Percentiles rank a stretch among this genome's conserved stretches.
These are phyloP conservation scores for Abscondita cerata DNA, from an alignment of 2,888 invertebrate genomes.

Conservation along the genomic window DNA sequence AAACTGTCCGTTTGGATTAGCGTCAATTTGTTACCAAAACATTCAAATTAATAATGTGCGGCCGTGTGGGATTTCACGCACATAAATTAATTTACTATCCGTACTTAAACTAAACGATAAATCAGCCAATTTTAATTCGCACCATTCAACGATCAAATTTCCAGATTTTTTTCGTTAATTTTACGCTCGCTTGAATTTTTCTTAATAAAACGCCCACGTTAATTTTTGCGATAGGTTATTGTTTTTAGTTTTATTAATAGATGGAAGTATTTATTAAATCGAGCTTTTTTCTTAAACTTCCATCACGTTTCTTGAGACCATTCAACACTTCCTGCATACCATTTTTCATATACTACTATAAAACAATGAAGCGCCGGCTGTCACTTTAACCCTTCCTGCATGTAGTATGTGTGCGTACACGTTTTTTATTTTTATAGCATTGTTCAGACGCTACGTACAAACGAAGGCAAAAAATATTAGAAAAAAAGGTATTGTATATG, in stretches of 20 bases:
- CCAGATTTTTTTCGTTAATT: conserved; percentile 1
- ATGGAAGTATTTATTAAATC: too few relatives aligned
- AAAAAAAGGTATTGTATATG: conserved; percentile 22
- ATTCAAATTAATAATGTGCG: conserved; percentile 11
- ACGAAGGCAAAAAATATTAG: conserved; percentile 16
- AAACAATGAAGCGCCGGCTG: conserved; percentile 25
- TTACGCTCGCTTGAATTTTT: background rate
- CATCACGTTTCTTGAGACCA: too few relatives aligned
- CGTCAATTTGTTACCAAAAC: conserved; percentile 2
- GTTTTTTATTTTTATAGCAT: conserved; percentile 10
- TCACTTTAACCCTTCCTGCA: conserved; percentile 17
- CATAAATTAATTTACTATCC: conserved; percentile 5
- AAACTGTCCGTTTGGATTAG: conserved; percentile 10
- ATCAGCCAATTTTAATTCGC: conserved; percentile 19
- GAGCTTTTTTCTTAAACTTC: too few relatives aligned
- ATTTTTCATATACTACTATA: conserved; percentile 3
- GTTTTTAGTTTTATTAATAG: too few relatives aligned
- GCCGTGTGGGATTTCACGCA: conserved; percentile 24
- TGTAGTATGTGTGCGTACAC: conserved; percentile 12
- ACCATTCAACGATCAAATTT: conserved; percentile 19
- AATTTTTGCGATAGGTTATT: background rate
- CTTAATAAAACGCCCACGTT: background rate
- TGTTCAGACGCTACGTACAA: conserved; percentile 15
- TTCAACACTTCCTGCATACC: conserved; percentile 14
- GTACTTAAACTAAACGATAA: conserved; percentile 15